Evolutionary conservation across 1,140 invertebrate genomes (phyloP).

Genomic region (Drosophila mauritiana): DNA sequence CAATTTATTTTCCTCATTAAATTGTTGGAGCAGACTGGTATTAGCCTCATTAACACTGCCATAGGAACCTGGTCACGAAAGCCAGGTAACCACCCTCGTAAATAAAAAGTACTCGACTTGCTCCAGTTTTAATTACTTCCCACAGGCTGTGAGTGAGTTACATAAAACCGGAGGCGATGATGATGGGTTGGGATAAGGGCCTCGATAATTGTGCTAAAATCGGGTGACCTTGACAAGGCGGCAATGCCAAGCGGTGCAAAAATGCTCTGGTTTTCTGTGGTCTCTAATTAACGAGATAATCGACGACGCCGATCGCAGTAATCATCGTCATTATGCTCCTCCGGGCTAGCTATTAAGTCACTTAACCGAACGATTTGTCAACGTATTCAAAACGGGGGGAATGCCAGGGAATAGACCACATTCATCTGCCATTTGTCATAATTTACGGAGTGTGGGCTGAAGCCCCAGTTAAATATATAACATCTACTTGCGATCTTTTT

Average conservation of each 20-base stretch:
- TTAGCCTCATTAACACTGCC: conserved; percentile 48
- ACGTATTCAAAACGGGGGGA: conserved; percentile 25
- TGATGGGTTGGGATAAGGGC: conserved; percentile 27
- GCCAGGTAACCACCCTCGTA: conserved; percentile 15
- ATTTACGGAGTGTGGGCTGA: conserved; percentile 69
- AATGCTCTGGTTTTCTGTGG: conserved; percentile 6
- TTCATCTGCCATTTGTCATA: conserved; percentile 66
- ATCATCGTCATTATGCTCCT: conserved; percentile 40
- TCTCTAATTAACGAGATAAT: conserved; percentile 75
- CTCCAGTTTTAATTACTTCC: conserved; percentile 71
- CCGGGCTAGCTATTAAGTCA: conserved; percentile 62
- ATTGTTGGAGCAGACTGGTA: conserved; percentile 13
- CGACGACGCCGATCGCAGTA: conserved; percentile 42
- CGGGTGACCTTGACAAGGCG: conserved; percentile 56
- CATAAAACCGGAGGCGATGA: conserved; percentile 33
- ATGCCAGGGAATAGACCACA: conserved; percentile 17
- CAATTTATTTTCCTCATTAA: conserved; percentile 10
- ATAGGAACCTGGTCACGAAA: conserved; percentile 28
- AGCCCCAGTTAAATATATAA: conserved; percentile 67
- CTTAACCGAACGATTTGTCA: conserved; percentile 67
- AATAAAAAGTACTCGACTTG: conserved; percentile 32
- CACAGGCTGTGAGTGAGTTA: conserved; percentile 51
- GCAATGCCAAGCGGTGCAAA: conserved; percentile 26
- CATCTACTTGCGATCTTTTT: conserved; percentile 36
- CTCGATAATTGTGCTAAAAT: conserved; percentile 60